Percentiles rank a stretch among this genome's conserved stretches.
These are phyloP conservation scores for Euspilapteryx auroguttella DNA, from an alignment of 2,888 invertebrate species.

Conservation along the genomic window DNA sequence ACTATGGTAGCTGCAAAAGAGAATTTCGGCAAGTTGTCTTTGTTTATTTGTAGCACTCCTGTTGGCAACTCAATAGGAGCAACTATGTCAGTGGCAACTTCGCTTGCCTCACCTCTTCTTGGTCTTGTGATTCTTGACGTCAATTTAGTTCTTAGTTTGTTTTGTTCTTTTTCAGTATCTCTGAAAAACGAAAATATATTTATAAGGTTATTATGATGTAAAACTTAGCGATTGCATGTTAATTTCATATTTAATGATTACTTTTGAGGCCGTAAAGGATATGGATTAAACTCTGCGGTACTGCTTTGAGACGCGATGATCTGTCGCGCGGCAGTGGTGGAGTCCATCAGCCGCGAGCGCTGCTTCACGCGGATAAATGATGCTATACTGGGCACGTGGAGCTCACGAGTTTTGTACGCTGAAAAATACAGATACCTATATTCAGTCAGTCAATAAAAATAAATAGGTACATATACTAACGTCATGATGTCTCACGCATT, in stretches of 20 bases:
- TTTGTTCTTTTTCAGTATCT: conserved; percentile 12
- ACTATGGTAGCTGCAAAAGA: conserved; percentile 12
- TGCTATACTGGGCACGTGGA: conserved; percentile 64
- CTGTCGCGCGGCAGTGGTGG: conserved; percentile 64
- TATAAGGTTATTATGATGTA: neutral
- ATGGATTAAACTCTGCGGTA: conserved; percentile 23
- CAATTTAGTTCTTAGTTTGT: conserved; percentile 24
- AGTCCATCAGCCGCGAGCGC: conserved; percentile 61
- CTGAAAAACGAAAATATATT: conserved; percentile 15
- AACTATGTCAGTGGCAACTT: conserved; percentile 11
- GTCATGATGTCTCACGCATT: no score
- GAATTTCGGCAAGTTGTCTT: conserved; percentile 31
- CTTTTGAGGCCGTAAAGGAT: conserved; percentile 10
- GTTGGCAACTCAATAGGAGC: conserved; percentile 22
- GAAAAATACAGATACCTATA: neutral
- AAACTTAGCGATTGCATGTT: conserved; percentile 10
- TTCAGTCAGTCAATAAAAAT: no score
- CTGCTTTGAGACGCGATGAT: conserved; percentile 58
- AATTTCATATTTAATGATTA: neutral
- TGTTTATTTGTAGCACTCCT: conserved; percentile 24
- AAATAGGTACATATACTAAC: no score
- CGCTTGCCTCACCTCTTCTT: conserved; percentile 13
- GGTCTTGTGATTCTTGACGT: conserved; percentile 21
- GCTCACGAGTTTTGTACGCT: conserved; percentile 39
- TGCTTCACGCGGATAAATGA: conserved; percentile 64